Conservation (phyloP, 2,113 vertebrate species). For the Platichthys stellatus region DNA sequence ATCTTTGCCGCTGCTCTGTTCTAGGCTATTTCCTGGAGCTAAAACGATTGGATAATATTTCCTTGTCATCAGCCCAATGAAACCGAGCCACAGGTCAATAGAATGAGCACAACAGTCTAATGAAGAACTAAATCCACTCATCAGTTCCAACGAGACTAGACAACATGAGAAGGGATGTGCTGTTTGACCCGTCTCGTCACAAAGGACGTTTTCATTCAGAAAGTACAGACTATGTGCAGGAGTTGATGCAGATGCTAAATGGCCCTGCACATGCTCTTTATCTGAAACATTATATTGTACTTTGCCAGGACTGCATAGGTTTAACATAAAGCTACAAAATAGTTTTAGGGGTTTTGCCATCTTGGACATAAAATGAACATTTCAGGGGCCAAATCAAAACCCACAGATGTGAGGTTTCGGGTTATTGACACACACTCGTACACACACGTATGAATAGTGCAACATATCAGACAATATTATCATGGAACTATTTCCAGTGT, state of each 20-base stretch:
- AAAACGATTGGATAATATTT: constrained; percentile 31
- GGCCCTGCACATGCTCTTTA: too few species aligned
- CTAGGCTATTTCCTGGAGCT: constrained; percentile 17
- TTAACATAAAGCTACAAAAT: background rate
- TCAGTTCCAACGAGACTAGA: constrained; percentile 45
- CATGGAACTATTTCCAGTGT: background rate
- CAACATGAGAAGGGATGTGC: background rate
- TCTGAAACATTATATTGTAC: too few species aligned
- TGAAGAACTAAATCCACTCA: constrained; percentile 38
- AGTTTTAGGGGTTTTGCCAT: background rate
- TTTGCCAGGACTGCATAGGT: too few species aligned
- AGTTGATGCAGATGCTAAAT: too few species aligned
- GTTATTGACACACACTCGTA: background rate
- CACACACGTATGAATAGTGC: background rate
- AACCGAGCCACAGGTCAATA: constrained; percentile 39
- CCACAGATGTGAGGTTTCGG: background rate
- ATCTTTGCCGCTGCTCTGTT: constrained; percentile 18
- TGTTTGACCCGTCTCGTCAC: too few species aligned
- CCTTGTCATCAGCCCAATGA: constrained; percentile 12
- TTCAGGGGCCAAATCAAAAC: background rate
- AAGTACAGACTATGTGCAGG: too few species aligned
- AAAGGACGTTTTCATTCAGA: too few species aligned
- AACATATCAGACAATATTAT: background rate
- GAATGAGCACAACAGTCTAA: background rate
- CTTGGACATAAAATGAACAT: constrained; percentile 6